A percentile compares a stretch with the other conserved stretches of the same genome.
Conservation (phyloP, 1,140 invertebrate species). For the Venustaconcha ellipsiformis region DNA sequence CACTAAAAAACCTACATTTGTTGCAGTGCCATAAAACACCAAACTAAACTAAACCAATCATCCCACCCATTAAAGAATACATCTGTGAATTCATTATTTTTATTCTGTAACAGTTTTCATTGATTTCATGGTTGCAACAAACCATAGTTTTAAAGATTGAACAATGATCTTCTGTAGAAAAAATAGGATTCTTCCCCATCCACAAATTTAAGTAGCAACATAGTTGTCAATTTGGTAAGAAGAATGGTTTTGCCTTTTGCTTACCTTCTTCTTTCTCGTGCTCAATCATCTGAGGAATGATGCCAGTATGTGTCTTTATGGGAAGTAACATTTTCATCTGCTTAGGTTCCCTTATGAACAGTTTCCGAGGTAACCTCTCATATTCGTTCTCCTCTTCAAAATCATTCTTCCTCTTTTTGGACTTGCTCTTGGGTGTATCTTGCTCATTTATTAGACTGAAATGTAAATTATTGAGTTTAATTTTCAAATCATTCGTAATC, state of each 20-base stretch:
- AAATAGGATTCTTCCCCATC: neutral
- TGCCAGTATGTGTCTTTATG: constrained; percentile 56
- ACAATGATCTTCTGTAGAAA: neutral
- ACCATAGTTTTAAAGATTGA: neutral
- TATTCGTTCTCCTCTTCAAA: constrained; percentile 40
- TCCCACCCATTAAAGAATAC: too few relatives aligned
- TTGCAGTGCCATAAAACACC: too few relatives aligned
- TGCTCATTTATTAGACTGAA: too few relatives aligned
- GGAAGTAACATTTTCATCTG: constrained; percentile 57
- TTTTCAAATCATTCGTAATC: too few relatives aligned
- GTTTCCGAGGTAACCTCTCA: constrained; percentile 53
- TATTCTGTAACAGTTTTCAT: neutral
- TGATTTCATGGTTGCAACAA: neutral
- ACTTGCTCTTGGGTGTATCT: too few relatives aligned
- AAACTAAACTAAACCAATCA: too few relatives aligned
- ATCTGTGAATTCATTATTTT: neutral
- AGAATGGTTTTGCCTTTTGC: neutral
- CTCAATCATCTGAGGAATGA: constrained; percentile 42
- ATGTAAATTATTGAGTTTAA: too few relatives aligned
- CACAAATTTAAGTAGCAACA: neutral
- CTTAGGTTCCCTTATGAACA: constrained; percentile 31
- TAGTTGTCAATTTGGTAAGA: neutral
- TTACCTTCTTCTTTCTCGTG: constrained; percentile 6
- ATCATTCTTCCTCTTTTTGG: constrained; percentile 36
- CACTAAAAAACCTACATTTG: too few relatives aligned